A percentile compares a stretch with the other conserved stretches of the same genome.
Evolutionary conservation across 2,797 vertebrate species (phyloP).

Genomic region (Tapera naevia): DNA sequence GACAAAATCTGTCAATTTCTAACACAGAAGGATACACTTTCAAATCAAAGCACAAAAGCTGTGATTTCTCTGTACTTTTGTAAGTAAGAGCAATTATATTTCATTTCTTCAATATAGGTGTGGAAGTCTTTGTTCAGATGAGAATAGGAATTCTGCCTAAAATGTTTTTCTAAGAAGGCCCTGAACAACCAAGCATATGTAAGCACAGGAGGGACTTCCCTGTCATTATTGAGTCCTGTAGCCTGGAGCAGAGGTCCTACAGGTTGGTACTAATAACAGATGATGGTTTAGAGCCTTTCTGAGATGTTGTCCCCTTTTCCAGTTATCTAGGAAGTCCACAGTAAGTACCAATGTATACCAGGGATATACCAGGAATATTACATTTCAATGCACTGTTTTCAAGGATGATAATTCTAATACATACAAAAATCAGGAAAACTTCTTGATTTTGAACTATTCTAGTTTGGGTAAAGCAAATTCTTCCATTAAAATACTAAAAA

Average conservation of each 20-base stretch:
- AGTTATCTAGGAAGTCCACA: background rate
- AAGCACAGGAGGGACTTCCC: background rate
- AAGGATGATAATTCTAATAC: too few relatives aligned
- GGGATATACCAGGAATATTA: background rate
- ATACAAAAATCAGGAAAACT: too few relatives aligned
- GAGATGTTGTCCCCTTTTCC: background rate
- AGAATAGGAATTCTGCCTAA: background rate
- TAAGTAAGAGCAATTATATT: background rate
- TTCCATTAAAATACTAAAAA: too few relatives aligned
- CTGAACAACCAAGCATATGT: background rate
- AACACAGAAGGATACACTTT: background rate
- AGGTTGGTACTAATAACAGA: background rate
- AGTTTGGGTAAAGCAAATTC: too few relatives aligned
- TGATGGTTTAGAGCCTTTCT: background rate
- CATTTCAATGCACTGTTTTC: too few relatives aligned
- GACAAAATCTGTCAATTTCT: background rate
- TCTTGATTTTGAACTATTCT: too few relatives aligned
- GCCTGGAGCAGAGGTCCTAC: background rate
- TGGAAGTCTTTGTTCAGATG: background rate
- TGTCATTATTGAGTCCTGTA: background rate
- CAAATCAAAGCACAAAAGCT: background rate
- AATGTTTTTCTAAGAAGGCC: background rate
- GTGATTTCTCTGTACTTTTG: background rate
- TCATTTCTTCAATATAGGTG: background rate
- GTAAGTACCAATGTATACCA: background rate